Evolutionary conservation across 2,113 vertebrate genomes (phyloP), one percentile per base, ranked within the genome.

Genomic region (Elanus axillaris): DNA sequence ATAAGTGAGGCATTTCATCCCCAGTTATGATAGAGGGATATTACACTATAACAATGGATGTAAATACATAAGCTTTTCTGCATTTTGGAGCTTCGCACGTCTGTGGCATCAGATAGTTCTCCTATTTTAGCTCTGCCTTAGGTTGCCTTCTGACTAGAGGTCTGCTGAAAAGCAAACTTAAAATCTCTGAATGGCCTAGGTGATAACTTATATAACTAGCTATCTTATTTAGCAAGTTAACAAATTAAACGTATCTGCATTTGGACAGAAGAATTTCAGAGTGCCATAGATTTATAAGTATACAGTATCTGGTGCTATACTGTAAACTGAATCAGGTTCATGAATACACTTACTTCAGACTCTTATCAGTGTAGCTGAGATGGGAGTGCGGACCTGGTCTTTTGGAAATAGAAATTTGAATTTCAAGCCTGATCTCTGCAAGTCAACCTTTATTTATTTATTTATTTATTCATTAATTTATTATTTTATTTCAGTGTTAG

Each of bases 401-500:
- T 93, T 90, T n/a, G 25, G 59, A 84, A 95, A 93, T 5, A 43
- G 78, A 76, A 75, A 60, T 42, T 71, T 89, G 50, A 83, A 85
- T 90, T 77, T 94, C 77, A 90, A 66, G 48, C 18, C 72, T 88
- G 18, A 63, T 38, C 11, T 91, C 74, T 87, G 43, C 55, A 60
- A 93, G 58, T 40, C 75, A 93, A 69, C 43, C 26, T 36, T 88
- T 58, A 91, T 20, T 58, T 19, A 47, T 45, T 38, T 63, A 60
- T 88, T 50, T 43, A 34, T 66, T 63, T 77, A n/a, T n/a, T n/a
- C n/a, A n/a, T n/a, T n/a, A n/a, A n/a, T n/a, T n/a, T n/a, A n/a
- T n/a, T n/a, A 50, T 27, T 92, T 96, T 60, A 68, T 78, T 91
- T 92, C 55, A 66, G 32, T 76, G 64, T 78, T 92, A 92, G 47